phyloP scores from a whole-genome alignment of 2,888 invertebrate species.

The Eupithecia vulgata region DNA sequence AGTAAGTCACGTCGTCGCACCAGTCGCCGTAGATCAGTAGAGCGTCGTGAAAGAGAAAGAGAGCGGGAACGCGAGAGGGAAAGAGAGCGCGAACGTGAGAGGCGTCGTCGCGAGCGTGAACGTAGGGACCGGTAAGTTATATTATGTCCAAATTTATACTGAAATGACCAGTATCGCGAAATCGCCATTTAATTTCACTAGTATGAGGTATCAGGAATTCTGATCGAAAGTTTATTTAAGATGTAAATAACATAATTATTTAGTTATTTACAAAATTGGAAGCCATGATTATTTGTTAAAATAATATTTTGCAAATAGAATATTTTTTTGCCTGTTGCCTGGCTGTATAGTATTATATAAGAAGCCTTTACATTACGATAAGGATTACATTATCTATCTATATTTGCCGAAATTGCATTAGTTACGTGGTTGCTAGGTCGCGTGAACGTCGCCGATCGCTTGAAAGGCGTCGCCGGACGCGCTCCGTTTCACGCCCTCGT shows the following conservation, averaged over 20 bases:
- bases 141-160: background rate
- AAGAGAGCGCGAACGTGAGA: slow-evolving; percentile 63
- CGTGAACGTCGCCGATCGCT: slow-evolving; percentile 81
- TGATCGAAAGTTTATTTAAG: background rate
- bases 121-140: slow-evolving; percentile 68
- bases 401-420: slow-evolving; percentile 33
- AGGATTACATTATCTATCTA: no score
- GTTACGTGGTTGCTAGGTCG: slow-evolving; percentile 61
- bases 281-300: background rate
- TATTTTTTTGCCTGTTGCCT: slow-evolving; percentile 28
- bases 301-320: slow-evolving; percentile 1
- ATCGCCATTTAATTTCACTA: background rate
- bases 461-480: slow-evolving; percentile 78
- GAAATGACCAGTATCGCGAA: background rate
- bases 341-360: slow-evolving; percentile 12
- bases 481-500: slow-evolving; percentile 69
- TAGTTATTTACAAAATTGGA: background rate
- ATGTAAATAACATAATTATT: background rate
- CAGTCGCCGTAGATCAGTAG: slow-evolving; percentile 76
- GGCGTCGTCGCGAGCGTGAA: slow-evolving; percentile 71
- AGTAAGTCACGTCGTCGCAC: slow-evolving; percentile 76
- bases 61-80: slow-evolving; percentile 72
- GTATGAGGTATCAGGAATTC: background rate
- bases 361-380: background rate
- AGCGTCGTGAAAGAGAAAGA: slow-evolving; percentile 74